Percentiles rank a stretch among this genome's conserved stretches.
Conservation (phyloP, 1,140 invertebrate genomes). For the Neodiprion virginianus region DNA sequence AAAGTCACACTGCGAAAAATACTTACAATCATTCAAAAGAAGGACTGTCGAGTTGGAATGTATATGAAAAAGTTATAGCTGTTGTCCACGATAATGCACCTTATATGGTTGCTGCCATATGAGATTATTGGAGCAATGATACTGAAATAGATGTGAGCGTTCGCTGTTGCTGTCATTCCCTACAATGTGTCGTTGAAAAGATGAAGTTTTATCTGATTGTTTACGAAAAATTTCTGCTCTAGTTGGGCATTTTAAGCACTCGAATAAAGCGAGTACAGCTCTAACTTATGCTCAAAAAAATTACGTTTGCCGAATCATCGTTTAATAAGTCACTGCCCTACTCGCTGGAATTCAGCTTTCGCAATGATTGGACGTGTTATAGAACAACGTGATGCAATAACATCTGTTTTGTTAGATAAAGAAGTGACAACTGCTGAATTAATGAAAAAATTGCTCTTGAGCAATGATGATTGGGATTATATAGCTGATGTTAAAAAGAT, state of each 20-base stretch:
- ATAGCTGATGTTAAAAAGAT: constrained; percentile 10
- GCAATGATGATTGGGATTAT: constrained; percentile 2
- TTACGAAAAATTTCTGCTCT: constrained; percentile 9
- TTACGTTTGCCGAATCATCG: constrained; percentile 12
- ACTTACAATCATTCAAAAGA: neutral
- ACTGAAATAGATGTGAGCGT: constrained; percentile 10
- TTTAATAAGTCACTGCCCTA: constrained; percentile 9
- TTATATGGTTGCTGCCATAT: constrained; percentile 12
- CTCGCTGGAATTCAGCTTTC: constrained; percentile 16
- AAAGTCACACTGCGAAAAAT: constrained; percentile 9
- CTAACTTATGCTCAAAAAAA: neutral
- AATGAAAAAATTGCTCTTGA: too few relatives aligned
- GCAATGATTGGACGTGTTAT: too few relatives aligned
- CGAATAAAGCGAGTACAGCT: constrained; percentile 4
- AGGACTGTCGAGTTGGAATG: neutral
- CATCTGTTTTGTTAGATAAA: too few relatives aligned
- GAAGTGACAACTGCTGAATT: too few relatives aligned
- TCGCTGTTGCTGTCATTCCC: constrained; percentile 11
- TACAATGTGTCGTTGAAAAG: neutral
- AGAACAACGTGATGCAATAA: too few relatives aligned
- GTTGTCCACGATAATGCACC: constrained; percentile 20
- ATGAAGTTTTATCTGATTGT: neutral
- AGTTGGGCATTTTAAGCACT: constrained; percentile 21
- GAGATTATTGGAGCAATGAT: neutral
- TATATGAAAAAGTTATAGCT: constrained; percentile 18